Evolutionary conservation across 2,113 vertebrate genomes (phyloP).

Genomic region (Anarhynchus alexandrinus): DNA sequence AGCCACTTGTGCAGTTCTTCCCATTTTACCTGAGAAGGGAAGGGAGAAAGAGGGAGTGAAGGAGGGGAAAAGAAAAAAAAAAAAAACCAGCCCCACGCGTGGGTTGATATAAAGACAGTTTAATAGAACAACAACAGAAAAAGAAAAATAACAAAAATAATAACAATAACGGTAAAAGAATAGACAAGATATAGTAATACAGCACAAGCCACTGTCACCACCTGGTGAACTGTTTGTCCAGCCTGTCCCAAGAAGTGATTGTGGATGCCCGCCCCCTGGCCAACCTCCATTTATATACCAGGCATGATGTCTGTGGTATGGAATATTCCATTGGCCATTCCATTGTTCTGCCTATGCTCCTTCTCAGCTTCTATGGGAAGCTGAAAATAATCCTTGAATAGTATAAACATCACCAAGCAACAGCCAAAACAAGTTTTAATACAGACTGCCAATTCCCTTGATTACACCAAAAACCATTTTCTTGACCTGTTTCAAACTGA

Average conservation of each 20-base stretch:
- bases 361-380: background rate
- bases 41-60: background rate
- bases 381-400: background rate
- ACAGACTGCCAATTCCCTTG: background rate
- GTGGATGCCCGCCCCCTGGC: no score
- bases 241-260: background rate
- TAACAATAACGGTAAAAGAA: background rate
- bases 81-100: no score
- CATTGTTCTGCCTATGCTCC: background rate
- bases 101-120: background rate
- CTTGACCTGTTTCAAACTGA: background rate
- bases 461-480: background rate
- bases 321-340: background rate
- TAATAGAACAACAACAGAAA: background rate
- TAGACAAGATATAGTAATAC: background rate
- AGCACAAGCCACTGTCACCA: background rate
- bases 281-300: background rate
- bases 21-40: background rate
- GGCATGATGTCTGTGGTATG: background rate
- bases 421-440: background rate
- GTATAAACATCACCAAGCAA: background rate
- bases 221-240: background rate
- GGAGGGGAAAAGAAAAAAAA: background rate
- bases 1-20: background rate
- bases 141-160: no score